Base-by-base conservation (phyloP, 2,888 invertebrate genomes). In the Andrena marginata region DNA sequence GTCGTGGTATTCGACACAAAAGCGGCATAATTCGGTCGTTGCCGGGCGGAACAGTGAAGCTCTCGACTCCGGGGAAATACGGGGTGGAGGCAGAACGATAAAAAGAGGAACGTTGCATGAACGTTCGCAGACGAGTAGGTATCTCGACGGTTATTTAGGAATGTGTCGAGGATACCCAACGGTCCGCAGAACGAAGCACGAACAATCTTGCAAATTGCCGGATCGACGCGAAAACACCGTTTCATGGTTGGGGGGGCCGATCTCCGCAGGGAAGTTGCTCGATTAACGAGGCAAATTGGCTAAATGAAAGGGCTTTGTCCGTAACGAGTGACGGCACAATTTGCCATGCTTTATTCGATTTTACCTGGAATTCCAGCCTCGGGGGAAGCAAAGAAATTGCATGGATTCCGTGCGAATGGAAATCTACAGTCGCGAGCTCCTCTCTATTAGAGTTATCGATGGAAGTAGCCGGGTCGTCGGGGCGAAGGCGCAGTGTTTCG, bases 401-500 rank as follows among this genome's bases (percentile, higher is more conserved):
- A 13, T 10, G 29, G 65, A 49, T 51, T 33, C 56, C 54, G 26
- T 5, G 6, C 16, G 26, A 60, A 54, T 7, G 70, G 26, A 35
- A n/a, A 42, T 59, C 42, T 29, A 33, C 13, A 1, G 8, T 13
- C 63, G 51, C 26, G 64, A 49, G 23, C 59, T 62, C 51, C 56
- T 35, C 67, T 10, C 33, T 3, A 16, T 49, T 42, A 65, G 51
- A 73, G 20, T 71, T 54, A 54, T 64, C 67, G 63, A 20, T 49
- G n/a, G 35, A 35, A 64, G 16, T 48, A 23, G 29, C 42, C 33
- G 42, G 29, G 35, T 42, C 29, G 20, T 31, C 35, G 29, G 13
- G 60, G 31, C 70, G 29, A 70, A 76, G 54, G 85, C 86, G 88
- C 87, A 87, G 89, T 92, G 91, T 92, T 91, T 89, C 86, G 90